Conservation (phyloP, 2,888 invertebrate genomes). For the Orchestes rusci region DNA sequence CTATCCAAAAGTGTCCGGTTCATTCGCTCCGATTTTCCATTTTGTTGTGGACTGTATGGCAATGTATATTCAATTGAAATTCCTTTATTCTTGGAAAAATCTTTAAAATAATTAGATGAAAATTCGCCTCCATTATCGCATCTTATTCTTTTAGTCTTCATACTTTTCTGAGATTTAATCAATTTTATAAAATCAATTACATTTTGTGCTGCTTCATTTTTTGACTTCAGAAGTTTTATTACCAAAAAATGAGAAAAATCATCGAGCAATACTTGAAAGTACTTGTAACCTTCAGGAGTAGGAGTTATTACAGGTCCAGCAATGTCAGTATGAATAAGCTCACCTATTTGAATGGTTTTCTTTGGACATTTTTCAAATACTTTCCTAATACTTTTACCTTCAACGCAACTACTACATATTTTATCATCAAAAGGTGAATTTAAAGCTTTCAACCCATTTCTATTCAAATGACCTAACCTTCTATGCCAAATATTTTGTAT, state of each 20-base stretch:
- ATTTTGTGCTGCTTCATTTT: conserved; percentile 6
- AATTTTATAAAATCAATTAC: conserved; percentile 11
- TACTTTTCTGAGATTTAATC: too few species aligned
- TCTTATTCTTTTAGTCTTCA: too few species aligned
- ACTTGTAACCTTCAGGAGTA: conserved; percentile 5
- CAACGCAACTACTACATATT: neutral
- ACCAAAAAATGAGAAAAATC: conserved; percentile 11
- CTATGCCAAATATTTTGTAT: too few species aligned
- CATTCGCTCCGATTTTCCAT: conserved; percentile 27
- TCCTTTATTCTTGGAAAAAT: conserved; percentile 23
- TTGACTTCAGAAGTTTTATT: conserved; percentile 7
- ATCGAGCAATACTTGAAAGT: conserved; percentile 14
- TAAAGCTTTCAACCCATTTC: neutral
- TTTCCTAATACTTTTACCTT: neutral
- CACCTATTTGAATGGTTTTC: neutral
- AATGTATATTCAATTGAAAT: conserved; percentile 24
- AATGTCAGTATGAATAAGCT: neutral
- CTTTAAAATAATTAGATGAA: conserved; percentile 20
- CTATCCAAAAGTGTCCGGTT: conserved; percentile 28
- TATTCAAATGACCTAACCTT: neutral
- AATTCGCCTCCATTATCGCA: conserved; percentile 25
- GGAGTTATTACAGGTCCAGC: neutral
- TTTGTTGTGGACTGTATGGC: conserved; percentile 28
- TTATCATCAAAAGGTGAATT: neutral
- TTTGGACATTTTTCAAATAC: neutral